A percentile compares a stretch with the other conserved stretches of the same genome.
These are phyloP conservation scores for Trichacis sp. DNA, from an alignment of 2,888 invertebrate genomes.

Conservation along the genomic window DNA sequence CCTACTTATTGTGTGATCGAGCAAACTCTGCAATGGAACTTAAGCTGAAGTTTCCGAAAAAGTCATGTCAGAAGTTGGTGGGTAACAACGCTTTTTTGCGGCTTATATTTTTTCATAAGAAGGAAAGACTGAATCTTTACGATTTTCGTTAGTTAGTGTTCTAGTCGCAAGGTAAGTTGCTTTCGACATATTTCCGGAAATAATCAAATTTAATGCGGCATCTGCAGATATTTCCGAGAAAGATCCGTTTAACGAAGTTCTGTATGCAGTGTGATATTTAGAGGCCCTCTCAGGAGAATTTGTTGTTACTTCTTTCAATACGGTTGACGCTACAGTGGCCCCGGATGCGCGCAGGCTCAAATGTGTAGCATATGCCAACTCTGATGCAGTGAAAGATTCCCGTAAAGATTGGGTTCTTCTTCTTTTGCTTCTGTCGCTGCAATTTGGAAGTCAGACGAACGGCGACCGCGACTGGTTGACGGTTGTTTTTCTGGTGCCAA, in stretches of 20 bases:
- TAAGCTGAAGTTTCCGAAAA: slow-evolving; percentile 16
- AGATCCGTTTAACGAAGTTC: not conserved
- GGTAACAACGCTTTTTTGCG: slow-evolving; percentile 21
- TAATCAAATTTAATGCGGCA: slow-evolving; percentile 4
- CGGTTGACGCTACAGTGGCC: not conserved
- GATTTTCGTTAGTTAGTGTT: slow-evolving; percentile 10
- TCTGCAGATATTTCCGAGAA: slow-evolving; percentile 7
- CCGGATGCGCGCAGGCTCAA: slow-evolving; percentile 14
- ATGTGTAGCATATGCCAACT: slow-evolving; percentile 9
- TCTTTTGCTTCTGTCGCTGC: slow-evolving; percentile 11
- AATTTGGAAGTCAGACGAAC: not conserved
- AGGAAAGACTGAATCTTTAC: slow-evolving; percentile 16
- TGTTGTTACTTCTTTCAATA: slow-evolving; percentile 3
- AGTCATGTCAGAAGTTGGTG: slow-evolving; percentile 6
- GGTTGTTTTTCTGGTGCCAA: too few species aligned
- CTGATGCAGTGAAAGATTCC: not conserved
- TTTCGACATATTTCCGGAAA: slow-evolving; percentile 10
- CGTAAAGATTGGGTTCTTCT: slow-evolving; percentile 1
- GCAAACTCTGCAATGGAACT: slow-evolving; percentile 7
- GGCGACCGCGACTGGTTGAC: too few species aligned
- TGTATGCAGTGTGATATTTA: not conserved
- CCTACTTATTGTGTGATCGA: not conserved
- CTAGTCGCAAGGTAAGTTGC: not conserved
- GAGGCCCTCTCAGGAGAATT: not conserved
- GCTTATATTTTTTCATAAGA: slow-evolving; percentile 10